phyloP scores from a whole-genome alignment of 1,140 invertebrate species.

The Bombus superbus region DNA sequence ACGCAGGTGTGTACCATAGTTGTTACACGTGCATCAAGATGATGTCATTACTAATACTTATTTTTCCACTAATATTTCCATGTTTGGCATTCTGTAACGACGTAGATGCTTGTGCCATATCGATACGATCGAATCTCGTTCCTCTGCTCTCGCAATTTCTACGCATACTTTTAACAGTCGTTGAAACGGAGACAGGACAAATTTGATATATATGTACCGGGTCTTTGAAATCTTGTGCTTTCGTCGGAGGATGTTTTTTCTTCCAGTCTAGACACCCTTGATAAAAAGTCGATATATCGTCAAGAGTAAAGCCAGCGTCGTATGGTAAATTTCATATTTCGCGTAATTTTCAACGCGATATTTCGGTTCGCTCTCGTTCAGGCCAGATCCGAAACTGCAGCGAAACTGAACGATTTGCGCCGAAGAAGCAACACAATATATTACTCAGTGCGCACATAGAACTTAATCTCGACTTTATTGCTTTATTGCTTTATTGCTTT shows the following conservation, averaged over 20 bases:
- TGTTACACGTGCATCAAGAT: conserved; percentile 54
- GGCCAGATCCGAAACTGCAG: too few relatives aligned
- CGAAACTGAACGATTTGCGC: too few relatives aligned
- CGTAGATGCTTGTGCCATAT: not conserved
- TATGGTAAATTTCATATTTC: too few relatives aligned
- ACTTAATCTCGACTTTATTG: not conserved
- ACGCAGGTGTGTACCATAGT: conserved; percentile 57
- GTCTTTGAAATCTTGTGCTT: not conserved
- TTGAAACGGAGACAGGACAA: not conserved
- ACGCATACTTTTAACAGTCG: not conserved
- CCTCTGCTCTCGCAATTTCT: not conserved
- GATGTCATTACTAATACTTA: conserved; percentile 59
- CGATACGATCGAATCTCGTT: not conserved
- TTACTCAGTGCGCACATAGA: not conserved
- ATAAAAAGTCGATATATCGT: not conserved
- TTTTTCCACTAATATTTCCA: conserved; percentile 55
- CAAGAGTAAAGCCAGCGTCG: too few relatives aligned
- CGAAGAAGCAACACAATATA: accelerated
- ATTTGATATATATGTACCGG: not conserved
- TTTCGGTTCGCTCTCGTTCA: too few relatives aligned
- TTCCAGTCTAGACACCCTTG: not conserved
- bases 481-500: too few relatives aligned
- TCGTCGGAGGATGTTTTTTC: not conserved
- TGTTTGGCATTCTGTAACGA: conserved; percentile 36
- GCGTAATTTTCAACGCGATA: too few relatives aligned